These are phyloP conservation scores for Epizoanthus rinbou DNA, from an alignment of 92 coral and sea anemone species.

Conservation along the genomic window DNA sequence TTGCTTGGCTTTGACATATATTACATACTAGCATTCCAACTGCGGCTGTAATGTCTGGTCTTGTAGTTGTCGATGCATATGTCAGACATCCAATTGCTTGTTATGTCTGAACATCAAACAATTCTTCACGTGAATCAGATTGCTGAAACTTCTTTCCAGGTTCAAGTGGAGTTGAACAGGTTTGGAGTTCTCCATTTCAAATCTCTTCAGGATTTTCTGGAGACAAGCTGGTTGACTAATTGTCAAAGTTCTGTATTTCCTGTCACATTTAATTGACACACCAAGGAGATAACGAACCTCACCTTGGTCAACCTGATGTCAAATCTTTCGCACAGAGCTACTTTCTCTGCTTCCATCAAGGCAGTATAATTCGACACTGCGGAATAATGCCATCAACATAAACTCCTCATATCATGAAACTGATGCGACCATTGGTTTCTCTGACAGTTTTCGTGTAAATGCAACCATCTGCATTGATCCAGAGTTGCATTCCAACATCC, in stretches of 20 bases:
- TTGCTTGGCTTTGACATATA: conserved; percentile 52
- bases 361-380: conserved; percentile 45
- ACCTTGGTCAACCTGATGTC: conserved; percentile 59
- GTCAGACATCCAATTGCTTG: conserved; percentile 67
- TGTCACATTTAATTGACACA: conserved; percentile 61
- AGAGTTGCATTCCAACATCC: conserved; percentile 60
- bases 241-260: conserved; percentile 57
- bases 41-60: conserved; percentile 58
- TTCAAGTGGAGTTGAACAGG: conserved; percentile 69
- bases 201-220: conserved; percentile 54
- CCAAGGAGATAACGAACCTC: conserved; percentile 61
- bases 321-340: conserved; percentile 49
- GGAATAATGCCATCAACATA: conserved; percentile 55
- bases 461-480: conserved; percentile 46
- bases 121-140: conserved; percentile 38
- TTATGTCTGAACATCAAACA: conserved; percentile 48
- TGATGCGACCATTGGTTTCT: conserved; percentile 45
- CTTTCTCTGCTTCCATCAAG: conserved; percentile 63
- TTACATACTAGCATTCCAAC: conserved; percentile 46
- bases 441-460: conserved; percentile 45
- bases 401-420: conserved; percentile 36
- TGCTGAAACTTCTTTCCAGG: conserved; percentile 64
- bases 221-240: conserved; percentile 59
- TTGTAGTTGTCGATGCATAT: conserved; percentile 60
- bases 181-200: conserved; percentile 70